A percentile compares a stretch with the other conserved stretches of the same genome.
These are phyloP conservation scores for Numida meleagris DNA, from an alignment of 2,113 vertebrate species.

Conservation along the genomic window DNA sequence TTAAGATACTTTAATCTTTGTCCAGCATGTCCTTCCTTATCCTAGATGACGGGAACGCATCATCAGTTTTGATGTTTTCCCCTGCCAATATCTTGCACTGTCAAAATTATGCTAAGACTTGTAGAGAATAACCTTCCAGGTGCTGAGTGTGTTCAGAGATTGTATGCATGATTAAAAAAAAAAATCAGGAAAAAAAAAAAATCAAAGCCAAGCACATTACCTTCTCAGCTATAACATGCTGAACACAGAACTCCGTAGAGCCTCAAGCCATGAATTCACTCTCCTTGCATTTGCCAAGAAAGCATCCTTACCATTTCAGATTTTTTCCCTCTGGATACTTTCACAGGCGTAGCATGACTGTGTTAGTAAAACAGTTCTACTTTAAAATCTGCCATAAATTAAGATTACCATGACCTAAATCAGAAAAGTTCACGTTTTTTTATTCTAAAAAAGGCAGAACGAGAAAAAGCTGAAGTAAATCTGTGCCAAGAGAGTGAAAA, in stretches of 20 bases:
- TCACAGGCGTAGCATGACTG: background rate
- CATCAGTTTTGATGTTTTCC: background rate
- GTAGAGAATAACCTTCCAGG: fast-evolving
- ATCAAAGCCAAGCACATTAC: background rate
- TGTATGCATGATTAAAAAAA: fast-evolving
- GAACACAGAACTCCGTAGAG: background rate
- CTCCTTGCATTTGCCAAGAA: background rate
- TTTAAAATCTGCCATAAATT: background rate
- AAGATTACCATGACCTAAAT: background rate
- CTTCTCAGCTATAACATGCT: background rate
- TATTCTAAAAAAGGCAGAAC: fast-evolving
- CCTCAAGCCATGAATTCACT: background rate
- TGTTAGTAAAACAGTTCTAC: background rate
- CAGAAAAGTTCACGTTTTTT: background rate
- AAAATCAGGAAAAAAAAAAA: background rate
- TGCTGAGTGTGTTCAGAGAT: background rate
- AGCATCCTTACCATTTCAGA: background rate
- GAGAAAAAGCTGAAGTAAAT: background rate
- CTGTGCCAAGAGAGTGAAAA: background rate
- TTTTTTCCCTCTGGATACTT: background rate
- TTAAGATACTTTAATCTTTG: background rate
- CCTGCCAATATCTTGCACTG: background rate
- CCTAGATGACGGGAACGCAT: background rate
- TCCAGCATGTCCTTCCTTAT: background rate
- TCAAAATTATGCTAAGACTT: background rate